These are phyloP conservation scores for Cichladusa arquata DNA, from an alignment of 2,113 vertebrate species.

Conservation along the genomic window DNA sequence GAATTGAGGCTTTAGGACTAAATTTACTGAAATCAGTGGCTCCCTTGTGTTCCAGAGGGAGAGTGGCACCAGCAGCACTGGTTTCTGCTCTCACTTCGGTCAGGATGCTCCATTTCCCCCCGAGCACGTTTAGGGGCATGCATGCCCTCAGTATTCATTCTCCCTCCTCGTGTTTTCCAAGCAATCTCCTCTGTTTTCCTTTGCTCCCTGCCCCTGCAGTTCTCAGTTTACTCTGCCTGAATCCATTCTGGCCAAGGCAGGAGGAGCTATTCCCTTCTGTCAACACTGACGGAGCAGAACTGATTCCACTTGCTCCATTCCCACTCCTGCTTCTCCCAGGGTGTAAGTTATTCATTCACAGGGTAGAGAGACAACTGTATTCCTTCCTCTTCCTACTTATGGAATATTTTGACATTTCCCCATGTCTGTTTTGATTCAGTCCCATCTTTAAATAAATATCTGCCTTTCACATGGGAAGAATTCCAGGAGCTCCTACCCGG, in stretches of 20 bases:
- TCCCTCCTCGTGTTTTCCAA: not conserved
- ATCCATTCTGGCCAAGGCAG: not conserved
- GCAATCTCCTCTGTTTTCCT: not conserved
- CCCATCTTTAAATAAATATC: not conserved
- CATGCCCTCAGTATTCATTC: not conserved
- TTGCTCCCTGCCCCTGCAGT: not conserved
- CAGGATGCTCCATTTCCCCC: not conserved
- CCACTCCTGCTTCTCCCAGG: not conserved
- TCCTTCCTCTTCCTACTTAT: not conserved
- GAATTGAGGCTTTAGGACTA: not conserved
- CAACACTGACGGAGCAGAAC: not conserved
- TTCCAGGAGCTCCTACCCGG: not conserved
- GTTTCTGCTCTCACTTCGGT: fast-evolving
- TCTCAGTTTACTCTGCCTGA: not conserved
- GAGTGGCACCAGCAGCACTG: not conserved
- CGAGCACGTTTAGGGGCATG: fast-evolving
- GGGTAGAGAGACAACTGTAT: not conserved
- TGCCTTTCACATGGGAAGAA: not conserved
- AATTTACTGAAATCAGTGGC: fast-evolving
- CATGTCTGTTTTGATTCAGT: not conserved
- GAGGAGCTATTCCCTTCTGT: not conserved
- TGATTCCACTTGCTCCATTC: not conserved
- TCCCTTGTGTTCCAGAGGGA: not conserved
- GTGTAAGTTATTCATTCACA: not conserved
- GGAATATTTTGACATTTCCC: not conserved